phyloP scores from a whole-genome alignment of 1,140 invertebrate species.

The Drosophila novamexicana region DNA sequence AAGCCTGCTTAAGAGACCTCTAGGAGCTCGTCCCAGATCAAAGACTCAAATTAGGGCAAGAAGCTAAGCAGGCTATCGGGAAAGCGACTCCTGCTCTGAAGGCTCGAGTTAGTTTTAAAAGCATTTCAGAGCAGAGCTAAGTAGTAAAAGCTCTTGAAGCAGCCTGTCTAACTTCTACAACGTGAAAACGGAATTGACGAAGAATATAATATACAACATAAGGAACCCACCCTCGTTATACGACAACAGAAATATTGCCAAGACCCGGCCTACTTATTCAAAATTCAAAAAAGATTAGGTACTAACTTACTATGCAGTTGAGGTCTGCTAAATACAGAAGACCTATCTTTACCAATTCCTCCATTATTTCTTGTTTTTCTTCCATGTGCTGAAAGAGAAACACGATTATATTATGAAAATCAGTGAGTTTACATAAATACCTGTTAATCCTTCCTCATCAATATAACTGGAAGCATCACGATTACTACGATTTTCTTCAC shows the following conservation, averaged over 20 bases:
- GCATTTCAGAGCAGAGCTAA: no score
- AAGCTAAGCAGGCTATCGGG: no score
- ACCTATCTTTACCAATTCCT: slow-evolving; percentile 61
- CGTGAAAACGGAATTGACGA: no score
- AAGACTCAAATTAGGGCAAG: no score
- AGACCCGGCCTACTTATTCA: not conserved
- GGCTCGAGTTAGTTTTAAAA: no score
- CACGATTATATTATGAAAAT: not conserved
- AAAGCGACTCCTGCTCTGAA: no score
- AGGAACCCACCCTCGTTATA: no score
- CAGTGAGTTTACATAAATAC: slow-evolving; percentile 2
- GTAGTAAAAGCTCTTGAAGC: no score
- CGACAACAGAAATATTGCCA: not conserved
- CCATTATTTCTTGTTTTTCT: slow-evolving; percentile 49
- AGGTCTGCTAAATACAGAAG: slow-evolving; percentile 84
- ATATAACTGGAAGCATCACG: slow-evolving; percentile 85
- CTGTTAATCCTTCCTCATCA: slow-evolving; percentile 84
- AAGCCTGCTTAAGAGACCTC: no score
- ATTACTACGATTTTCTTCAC: slow-evolving; percentile 45
- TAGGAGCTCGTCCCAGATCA: no score
- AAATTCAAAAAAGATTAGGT: slow-evolving; percentile 67
- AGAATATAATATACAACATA: no score
- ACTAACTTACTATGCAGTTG: slow-evolving; percentile 88
- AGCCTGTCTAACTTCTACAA: no score
- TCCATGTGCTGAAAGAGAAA: slow-evolving; percentile 46